Evolutionary conservation across 2,113 vertebrate genomes (phyloP).

Genomic region (Melanerpes aurifrons): DNA sequence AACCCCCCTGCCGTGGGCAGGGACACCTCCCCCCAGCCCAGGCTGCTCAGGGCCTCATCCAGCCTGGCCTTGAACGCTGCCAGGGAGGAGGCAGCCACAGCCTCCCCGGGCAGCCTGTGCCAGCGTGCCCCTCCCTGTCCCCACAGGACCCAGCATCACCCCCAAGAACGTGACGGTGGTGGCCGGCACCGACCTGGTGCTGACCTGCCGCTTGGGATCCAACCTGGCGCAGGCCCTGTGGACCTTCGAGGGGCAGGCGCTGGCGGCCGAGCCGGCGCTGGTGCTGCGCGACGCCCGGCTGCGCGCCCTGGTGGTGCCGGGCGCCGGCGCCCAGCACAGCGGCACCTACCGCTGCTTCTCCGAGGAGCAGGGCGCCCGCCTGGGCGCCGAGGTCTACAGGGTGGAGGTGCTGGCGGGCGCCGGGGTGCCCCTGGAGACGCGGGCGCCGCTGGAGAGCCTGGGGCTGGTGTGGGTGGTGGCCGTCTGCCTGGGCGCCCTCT

Average conservation of each 20-base stretch:
- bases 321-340: conserved; percentile 77
- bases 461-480: conserved; percentile 92
- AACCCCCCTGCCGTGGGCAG: too few species aligned
- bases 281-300: conserved; percentile 82
- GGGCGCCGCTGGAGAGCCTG: conserved; percentile 87
- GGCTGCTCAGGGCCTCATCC: too few species aligned
- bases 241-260: conserved; percentile 86
- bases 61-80: too few species aligned
- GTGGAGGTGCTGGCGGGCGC: conserved; percentile 84
- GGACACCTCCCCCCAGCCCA: too few species aligned
- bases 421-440: conserved; percentile 84
- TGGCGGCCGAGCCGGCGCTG: conserved; percentile 71
- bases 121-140: background rate
- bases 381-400: conserved; percentile 85
- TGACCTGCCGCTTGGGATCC: conserved; percentile 91
- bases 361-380: conserved; percentile 85
- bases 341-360: conserved; percentile 90
- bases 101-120: too few species aligned
- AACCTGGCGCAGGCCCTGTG: conserved; percentile 90
- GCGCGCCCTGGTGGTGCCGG: conserved; percentile 85
- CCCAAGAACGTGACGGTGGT: conserved; percentile 89
- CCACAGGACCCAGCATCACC: conserved; percentile 75
- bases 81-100: too few species aligned
- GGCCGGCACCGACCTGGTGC: conserved; percentile 89
- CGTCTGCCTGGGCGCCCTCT: conserved; percentile 87